Evolutionary conservation across 2,797 vertebrate genomes (phyloP).

Genomic region (Eutrigla gurnardus): DNA sequence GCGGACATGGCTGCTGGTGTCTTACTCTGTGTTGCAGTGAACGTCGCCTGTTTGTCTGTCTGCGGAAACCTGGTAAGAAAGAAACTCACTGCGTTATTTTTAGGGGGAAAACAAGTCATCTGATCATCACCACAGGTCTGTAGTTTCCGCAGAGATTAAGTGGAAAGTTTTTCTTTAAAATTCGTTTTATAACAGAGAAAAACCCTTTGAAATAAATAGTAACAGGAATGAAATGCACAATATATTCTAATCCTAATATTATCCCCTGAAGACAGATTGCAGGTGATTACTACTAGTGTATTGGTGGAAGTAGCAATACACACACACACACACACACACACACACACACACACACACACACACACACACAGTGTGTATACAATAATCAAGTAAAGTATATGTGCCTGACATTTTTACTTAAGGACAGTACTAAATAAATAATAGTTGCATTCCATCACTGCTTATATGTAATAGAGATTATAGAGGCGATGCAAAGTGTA

Average conservation of each 20-base stretch:
- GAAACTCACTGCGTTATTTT: neutral
- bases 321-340: too few relatives aligned
- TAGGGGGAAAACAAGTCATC: constrained; percentile 17
- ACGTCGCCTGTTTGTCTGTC: constrained; percentile 54
- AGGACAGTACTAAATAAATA: neutral
- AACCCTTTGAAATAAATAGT: neutral
- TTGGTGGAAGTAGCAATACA: too few relatives aligned
- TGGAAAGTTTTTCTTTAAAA: neutral
- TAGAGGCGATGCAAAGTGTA: neutral
- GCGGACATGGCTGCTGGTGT: constrained; percentile 69
- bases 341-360: too few relatives aligned
- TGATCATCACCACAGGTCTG: constrained; percentile 9
- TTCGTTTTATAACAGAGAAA: neutral
- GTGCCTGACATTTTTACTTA: neutral
- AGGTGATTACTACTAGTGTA: neutral
- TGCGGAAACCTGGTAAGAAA: constrained; percentile 74
- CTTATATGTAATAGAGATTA: neutral
- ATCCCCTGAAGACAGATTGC: neutral
- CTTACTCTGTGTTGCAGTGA: constrained; percentile 51
- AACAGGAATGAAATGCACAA: neutral
- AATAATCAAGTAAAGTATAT: neutral
- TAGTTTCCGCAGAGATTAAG: neutral
- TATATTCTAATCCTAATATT: neutral
- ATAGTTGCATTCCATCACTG: neutral
- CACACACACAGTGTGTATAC: too few relatives aligned